These are phyloP conservation scores for Autographa pulchrina DNA, from an alignment of 2,888 invertebrate species.

Conservation along the genomic window DNA sequence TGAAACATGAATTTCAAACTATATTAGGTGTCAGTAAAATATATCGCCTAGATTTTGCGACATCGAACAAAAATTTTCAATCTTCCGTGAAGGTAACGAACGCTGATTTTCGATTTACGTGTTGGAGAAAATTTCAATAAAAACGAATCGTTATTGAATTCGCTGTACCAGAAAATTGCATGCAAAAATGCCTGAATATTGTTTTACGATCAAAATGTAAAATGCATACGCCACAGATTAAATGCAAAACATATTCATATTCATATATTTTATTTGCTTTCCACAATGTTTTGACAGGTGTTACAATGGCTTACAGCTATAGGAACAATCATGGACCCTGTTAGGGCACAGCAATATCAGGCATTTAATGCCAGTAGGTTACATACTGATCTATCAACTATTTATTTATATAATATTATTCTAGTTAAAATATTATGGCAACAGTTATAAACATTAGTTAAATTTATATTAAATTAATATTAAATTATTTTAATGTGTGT, in stretches of 20 bases:
- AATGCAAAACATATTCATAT: slow-evolving; percentile 9
- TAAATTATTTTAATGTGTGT: too few relatives aligned
- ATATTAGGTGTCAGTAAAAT: slow-evolving; percentile 6
- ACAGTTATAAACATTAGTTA: too few relatives aligned
- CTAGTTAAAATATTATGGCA: too few relatives aligned
- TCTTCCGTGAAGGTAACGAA: slow-evolving; percentile 32
- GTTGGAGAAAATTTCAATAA: slow-evolving; percentile 31
- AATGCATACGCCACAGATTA: slow-evolving; percentile 12
- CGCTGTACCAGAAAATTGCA: slow-evolving; percentile 29
- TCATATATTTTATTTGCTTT: too few relatives aligned
- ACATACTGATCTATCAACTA: too few relatives aligned
- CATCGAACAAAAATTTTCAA: slow-evolving; percentile 9
- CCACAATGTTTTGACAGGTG: too few relatives aligned
- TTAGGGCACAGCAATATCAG: too few relatives aligned
- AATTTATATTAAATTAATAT: too few relatives aligned
- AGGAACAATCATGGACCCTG: too few relatives aligned
- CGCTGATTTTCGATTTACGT: slow-evolving; percentile 43
- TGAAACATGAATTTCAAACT: background rate
- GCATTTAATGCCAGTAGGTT: too few relatives aligned
- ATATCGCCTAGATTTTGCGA: slow-evolving; percentile 14
- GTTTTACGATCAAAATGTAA: background rate
- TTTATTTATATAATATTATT: too few relatives aligned
- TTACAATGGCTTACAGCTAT: too few relatives aligned
- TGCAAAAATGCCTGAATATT: slow-evolving; percentile 14
- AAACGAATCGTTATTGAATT: slow-evolving; percentile 32